phyloP scores from a whole-genome alignment of 2,888 invertebrate species.

The Coelogynopora nodosa region DNA sequence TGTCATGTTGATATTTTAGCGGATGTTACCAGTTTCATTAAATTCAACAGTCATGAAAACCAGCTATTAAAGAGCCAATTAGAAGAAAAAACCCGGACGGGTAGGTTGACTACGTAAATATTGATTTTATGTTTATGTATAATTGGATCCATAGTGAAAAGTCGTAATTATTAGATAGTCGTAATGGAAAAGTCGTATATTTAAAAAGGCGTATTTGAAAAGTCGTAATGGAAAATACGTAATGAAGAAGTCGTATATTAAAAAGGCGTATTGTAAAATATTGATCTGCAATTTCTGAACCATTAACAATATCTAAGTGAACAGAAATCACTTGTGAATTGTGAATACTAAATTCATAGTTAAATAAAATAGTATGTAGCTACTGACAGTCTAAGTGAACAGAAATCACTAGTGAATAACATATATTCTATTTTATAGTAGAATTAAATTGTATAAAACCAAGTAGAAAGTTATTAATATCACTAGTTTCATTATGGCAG shows the following conservation, averaged over 20 bases:
- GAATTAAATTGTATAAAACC: slow-evolving; percentile 29
- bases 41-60: no score
- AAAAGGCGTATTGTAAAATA: slow-evolving; percentile 25
- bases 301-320: slow-evolving; percentile 24
- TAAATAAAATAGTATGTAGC: slow-evolving; percentile 1
- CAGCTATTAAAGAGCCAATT: no score
- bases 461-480: slow-evolving; percentile 24
- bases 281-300: slow-evolving; percentile 17
- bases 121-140: no score
- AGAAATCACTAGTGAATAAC: slow-evolving; percentile 28
- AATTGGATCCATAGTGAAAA: slow-evolving; percentile 59
- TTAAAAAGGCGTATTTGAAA: background rate
- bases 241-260: slow-evolving; percentile 16
- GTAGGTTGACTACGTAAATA: no score
- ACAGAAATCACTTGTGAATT: slow-evolving; percentile 27
- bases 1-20: no score
- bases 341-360: background rate
- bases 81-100: no score
- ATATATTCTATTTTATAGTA: slow-evolving; percentile 15
- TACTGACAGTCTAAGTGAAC: slow-evolving; percentile 27
- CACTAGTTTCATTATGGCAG: slow-evolving; percentile 27
- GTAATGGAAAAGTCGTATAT: background rate
- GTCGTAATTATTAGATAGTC: background rate
- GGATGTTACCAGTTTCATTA: no score
- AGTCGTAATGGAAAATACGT: background rate